A percentile compares a stretch with the other conserved stretches of the same genome.
phyloP scores from a whole-genome alignment of 2,888 invertebrate species.

The Lottia scabra region DNA sequence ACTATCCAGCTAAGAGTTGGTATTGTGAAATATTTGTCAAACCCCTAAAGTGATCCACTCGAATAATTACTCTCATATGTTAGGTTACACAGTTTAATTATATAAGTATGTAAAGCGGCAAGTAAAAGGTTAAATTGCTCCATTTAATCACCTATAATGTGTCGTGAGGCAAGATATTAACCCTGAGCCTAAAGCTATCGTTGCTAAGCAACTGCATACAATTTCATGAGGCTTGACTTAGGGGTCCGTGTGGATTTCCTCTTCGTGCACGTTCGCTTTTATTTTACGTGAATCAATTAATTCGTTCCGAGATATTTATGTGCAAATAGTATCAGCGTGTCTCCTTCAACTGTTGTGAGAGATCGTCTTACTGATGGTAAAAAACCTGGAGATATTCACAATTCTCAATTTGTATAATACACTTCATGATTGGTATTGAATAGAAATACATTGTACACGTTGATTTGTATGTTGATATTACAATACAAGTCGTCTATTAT shows the following conservation, averaged over 20 bases:
- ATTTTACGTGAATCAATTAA: conserved; percentile 2
- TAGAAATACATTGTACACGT: too few species aligned
- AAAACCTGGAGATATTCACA: too few species aligned
- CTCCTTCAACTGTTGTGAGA: too few species aligned
- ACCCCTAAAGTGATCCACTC: too few species aligned
- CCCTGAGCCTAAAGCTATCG: neutral
- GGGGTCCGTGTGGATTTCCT: neutral
- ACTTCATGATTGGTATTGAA: too few species aligned
- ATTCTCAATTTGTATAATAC: too few species aligned
- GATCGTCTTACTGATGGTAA: too few species aligned
- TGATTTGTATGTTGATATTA: too few species aligned
- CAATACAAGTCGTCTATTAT: too few species aligned
- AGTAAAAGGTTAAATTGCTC: conserved; percentile 1
- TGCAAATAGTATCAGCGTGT: neutral
- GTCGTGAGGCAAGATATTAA: conserved; percentile 7
- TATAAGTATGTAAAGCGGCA: neutral
- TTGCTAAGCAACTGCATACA: conserved; percentile 4
- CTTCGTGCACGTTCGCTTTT: conserved; percentile 3
- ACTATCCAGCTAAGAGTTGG: too few species aligned
- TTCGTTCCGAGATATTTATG: neutral
- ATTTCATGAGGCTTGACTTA: neutral
- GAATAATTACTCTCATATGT: too few species aligned
- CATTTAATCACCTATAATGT: conserved; percentile 4
- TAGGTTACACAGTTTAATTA: neutral
- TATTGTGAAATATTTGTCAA: too few species aligned